Base-by-base conservation (phyloP, 30 jellyfish, hydroid and myxozoan species). In the Hydra vulgaris region DNA sequence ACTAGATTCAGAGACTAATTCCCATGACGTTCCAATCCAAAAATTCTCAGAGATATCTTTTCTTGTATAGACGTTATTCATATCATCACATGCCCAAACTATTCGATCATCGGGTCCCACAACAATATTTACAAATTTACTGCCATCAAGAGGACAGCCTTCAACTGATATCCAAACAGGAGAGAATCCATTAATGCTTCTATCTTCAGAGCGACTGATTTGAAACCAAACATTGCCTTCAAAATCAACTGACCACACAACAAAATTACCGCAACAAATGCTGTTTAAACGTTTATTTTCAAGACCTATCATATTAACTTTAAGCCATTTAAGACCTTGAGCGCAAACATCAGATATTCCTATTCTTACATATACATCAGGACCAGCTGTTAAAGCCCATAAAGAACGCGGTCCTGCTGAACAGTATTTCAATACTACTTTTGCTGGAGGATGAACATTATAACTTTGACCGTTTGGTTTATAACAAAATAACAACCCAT, bases 131-230 rank as follows among this genome's bases (percentile, higher is more conserved):
- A 87, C 88, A 83, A 94, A 87, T 17, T 83, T 88, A 77, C 99
- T 88, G 0, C 99, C 99, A 72, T 94, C 99, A 70, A 94, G 79
- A 0, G 99, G 99, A 20, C 95, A 86, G 3, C 99, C 99, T 71
- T 94, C 99, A 0, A 88, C 99, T 26, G 82, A 93, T 23, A 94
- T 79, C 99, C 99, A 94, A 0, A 95, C 99, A 8, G 99, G 99
- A 26, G 95, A 69, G 55, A 23, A 85, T 20, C 84, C 83, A 22
- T 74, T 79, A 40, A 84, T 82, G 72, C 95, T 72, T 27, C 74
- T 25, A 66, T 94, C 99, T 15, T 84, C 99, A 19, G 53, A 23
- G 21, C 88, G 94, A 12, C 96, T 95, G 95, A 94, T 88, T 83
- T 94, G 96, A 68, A 94, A 94, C 99, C 99, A 94, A 18, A 87